A percentile compares a stretch with the other conserved stretches of the same genome.
These are phyloP conservation scores for Drosophila greeni DNA, from an alignment of 2,888 invertebrate species.

Conservation along the genomic window DNA sequence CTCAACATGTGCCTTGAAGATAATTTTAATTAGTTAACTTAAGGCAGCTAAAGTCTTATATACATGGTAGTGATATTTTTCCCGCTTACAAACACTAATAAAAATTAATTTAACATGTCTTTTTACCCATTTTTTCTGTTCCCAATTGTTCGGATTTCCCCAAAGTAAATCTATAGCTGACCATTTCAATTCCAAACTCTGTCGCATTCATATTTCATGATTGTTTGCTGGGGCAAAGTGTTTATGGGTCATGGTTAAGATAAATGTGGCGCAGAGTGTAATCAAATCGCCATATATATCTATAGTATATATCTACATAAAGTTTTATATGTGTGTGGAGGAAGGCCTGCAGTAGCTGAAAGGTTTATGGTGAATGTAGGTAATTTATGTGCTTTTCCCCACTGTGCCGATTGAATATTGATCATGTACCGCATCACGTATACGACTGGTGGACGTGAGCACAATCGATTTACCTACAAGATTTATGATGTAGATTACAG, in stretches of 20 bases:
- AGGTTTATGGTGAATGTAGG: slow-evolving; percentile 29
- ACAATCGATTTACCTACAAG: slow-evolving; percentile 22
- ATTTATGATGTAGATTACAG: slow-evolving; percentile 6
- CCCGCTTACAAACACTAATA: accelerated
- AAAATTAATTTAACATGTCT: background rate
- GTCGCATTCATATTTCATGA: slow-evolving; percentile 27
- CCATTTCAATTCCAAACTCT: slow-evolving; percentile 8
- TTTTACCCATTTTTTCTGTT: background rate
- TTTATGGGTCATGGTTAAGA: slow-evolving; percentile 36
- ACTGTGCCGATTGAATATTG: slow-evolving; percentile 34
- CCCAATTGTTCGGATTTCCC: background rate
- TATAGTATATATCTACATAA: background rate
- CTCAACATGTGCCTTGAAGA: background rate
- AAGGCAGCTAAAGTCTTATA: too few relatives aligned
- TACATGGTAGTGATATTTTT: too few relatives aligned
- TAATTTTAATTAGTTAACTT: background rate
- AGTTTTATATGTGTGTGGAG: background rate
- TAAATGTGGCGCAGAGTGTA: slow-evolving; percentile 39
- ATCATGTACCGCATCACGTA: slow-evolving; percentile 34
- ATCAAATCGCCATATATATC: slow-evolving; percentile 36
- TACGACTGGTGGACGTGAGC: slow-evolving; percentile 13
- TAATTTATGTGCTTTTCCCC: slow-evolving; percentile 28
- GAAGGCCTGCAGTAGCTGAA: slow-evolving; percentile 1
- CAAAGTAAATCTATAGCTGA: background rate
- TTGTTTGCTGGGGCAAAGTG: slow-evolving; percentile 28